phyloP scores from a whole-genome alignment of 2,797 vertebrate species.

The Dromococcyx pavoninus region DNA sequence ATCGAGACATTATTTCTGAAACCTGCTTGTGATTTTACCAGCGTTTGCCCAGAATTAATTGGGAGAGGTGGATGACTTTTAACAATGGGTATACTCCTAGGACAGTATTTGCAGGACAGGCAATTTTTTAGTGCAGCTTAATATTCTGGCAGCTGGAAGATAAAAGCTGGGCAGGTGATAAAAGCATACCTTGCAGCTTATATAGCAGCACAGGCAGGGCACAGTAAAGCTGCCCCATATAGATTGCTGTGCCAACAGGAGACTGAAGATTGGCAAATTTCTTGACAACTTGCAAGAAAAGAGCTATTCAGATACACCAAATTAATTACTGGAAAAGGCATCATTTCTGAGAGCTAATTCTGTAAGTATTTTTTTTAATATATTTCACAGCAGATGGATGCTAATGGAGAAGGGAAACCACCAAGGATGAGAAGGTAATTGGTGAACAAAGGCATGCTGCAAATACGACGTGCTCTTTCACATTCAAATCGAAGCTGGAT shows the following conservation, averaged over 20 bases:
- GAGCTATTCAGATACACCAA: background rate
- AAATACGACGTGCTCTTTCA: background rate
- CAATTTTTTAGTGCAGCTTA: background rate
- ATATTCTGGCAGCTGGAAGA: background rate
- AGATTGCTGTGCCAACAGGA: background rate
- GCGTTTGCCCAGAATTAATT: background rate
- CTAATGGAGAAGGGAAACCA: background rate
- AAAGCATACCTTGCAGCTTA: background rate
- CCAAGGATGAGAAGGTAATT: constrained; percentile 61
- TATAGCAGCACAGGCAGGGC: background rate
- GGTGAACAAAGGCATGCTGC: background rate
- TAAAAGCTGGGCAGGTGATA: background rate
- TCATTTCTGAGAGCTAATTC: background rate
- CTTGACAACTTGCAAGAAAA: background rate
- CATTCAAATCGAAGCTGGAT: background rate
- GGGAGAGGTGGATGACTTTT: background rate
- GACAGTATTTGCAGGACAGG: background rate
- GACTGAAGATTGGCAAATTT: background rate
- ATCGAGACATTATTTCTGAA: background rate
- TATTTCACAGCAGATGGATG: constrained; percentile 41
- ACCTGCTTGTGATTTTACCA: background rate
- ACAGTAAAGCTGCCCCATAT: background rate
- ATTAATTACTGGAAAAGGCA: background rate
- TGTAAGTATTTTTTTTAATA: background rate
- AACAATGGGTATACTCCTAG: background rate